These are phyloP conservation scores for Palaemon carinicauda DNA, from an alignment of 1,140 invertebrate species.

Conservation along the genomic window DNA sequence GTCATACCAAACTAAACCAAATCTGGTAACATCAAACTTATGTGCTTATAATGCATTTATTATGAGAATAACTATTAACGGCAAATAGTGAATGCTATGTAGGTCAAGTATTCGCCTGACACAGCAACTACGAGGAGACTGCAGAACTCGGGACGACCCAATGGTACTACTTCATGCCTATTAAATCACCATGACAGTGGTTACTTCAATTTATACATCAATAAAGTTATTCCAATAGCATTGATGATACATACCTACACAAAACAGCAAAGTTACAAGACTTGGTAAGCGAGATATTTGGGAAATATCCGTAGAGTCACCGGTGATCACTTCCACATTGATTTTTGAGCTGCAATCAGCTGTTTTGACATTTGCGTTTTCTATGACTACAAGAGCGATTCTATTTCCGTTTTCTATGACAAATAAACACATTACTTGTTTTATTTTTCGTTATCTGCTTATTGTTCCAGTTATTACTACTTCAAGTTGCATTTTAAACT, in stretches of 20 bases:
- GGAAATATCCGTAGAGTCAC: constrained; percentile 9
- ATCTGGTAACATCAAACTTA: no score
- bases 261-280: neutral
- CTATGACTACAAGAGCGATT: neutral
- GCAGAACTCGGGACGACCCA: no score
- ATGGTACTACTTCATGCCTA: no score
- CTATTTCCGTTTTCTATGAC: neutral
- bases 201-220: no score
- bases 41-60: no score
- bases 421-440: neutral
- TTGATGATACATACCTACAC: neutral
- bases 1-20: no score
- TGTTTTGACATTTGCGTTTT: constrained; percentile 43
- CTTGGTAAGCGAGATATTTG: neutral
- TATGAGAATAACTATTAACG: no score
- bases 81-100: no score
- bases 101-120: no score
- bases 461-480: neutral
- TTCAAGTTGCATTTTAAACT: no score
- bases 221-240: neutral
- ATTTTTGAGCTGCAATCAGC: constrained; percentile 43
- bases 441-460: neutral
- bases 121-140: no score
- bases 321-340: constrained; percentile 23
- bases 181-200: no score